phyloP scores from a whole-genome alignment of 2,113 vertebrate species.

The Oxyruncus cristatus region DNA sequence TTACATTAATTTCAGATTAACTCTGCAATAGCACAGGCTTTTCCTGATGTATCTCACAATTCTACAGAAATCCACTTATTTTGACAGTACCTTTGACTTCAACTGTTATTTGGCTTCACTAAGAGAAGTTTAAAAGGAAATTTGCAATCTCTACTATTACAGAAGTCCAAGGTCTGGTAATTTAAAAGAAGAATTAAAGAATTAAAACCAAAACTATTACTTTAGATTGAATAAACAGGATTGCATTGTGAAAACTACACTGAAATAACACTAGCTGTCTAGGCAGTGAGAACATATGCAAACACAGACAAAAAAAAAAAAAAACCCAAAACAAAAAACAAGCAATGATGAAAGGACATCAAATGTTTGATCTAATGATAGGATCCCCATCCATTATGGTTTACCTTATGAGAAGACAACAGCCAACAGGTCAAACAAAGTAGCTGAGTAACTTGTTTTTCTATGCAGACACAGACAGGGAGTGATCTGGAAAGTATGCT shows the following conservation, averaged over 20 bases:
- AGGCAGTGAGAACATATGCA: background rate
- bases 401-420: background rate
- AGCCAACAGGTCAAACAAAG: background rate
- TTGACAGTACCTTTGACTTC: background rate
- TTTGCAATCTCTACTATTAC: background rate
- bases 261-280: background rate
- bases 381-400: background rate
- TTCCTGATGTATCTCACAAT: accelerated
- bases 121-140: background rate
- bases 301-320: background rate
- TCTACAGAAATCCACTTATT: background rate
- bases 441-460: background rate
- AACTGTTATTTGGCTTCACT: background rate
- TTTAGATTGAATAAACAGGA: background rate
- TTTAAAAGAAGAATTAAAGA: background rate
- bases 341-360: background rate
- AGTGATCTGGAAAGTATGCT: background rate
- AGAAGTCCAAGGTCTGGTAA: background rate
- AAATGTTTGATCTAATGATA: background rate
- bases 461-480: accelerated
- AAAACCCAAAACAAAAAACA: background rate
- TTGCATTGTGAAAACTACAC: background rate
- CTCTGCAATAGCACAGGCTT: background rate
- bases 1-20: background rate
- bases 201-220: accelerated